These are phyloP conservation scores for Sphaerophoria rueppellii DNA, from an alignment of 2,888 invertebrate species.

Conservation along the genomic window DNA sequence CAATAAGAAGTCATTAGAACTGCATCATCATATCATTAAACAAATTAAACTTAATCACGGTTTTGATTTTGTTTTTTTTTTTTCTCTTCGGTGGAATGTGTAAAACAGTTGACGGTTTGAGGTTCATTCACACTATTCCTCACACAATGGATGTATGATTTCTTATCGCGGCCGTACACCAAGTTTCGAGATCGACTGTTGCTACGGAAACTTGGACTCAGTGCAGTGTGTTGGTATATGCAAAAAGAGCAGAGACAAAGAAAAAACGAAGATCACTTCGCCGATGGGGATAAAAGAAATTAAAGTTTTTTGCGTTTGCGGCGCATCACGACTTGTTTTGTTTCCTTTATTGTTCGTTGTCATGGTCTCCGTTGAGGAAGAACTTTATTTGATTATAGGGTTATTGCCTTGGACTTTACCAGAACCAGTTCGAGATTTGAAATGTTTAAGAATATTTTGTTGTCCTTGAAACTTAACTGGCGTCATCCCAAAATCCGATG, in stretches of 20 bases:
- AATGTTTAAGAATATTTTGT: too few species aligned
- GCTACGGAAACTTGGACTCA: not conserved
- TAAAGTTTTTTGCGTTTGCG: conserved; percentile 38
- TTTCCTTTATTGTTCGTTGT: conserved; percentile 10
- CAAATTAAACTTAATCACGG: conserved; percentile 65
- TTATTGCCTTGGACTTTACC: too few species aligned
- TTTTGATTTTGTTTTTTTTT: conserved; percentile 36
- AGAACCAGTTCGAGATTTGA: too few species aligned
- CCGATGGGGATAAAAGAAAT: conserved; percentile 51
- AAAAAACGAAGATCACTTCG: conserved; percentile 1
- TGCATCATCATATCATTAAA: conserved; percentile 64
- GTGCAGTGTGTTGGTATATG: not conserved
- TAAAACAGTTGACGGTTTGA: conserved; percentile 55
- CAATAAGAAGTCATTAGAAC: conserved; percentile 58
- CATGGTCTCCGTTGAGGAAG: conserved; percentile 39
- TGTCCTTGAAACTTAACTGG: too few species aligned
- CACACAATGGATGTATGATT: conserved; percentile 21
- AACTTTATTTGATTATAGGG: too few species aligned
- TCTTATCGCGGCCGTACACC: conserved; percentile 52
- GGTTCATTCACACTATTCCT: conserved; percentile 61
- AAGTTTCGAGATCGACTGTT: not conserved
- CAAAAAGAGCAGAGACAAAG: not conserved
- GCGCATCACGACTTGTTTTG: conserved; percentile 57
- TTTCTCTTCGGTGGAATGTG: conserved; percentile 47
- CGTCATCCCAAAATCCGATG: too few species aligned